These are phyloP conservation scores for Apeira syringaria DNA, from an alignment of 2,888 invertebrate species.

Conservation along the genomic window DNA sequence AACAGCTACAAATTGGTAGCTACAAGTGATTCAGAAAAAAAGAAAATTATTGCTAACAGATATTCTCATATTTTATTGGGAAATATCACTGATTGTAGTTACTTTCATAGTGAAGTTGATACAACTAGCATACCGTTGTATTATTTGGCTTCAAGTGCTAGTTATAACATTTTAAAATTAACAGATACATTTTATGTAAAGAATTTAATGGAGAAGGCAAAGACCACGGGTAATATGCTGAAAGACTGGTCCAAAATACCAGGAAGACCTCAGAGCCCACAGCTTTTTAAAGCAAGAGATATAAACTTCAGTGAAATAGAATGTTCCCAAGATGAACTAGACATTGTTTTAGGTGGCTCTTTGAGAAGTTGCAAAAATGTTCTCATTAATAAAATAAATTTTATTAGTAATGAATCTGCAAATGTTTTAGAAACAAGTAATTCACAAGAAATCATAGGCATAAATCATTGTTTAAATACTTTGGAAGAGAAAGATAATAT, in stretches of 20 bases:
- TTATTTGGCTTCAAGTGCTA: slow-evolving; percentile 50
- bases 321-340: slow-evolving; percentile 62
- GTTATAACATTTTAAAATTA: slow-evolving; percentile 51
- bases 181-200: slow-evolving; percentile 69
- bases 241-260: slow-evolving; percentile 85
- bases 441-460: not conserved
- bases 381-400: slow-evolving; percentile 23
- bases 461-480: too few relatives aligned
- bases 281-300: slow-evolving; percentile 30
- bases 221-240: slow-evolving; percentile 74
- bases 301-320: slow-evolving; percentile 57
- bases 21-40: slow-evolving; percentile 50
- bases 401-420: not conserved
- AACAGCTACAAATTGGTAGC: slow-evolving; percentile 59
- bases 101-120: slow-evolving; percentile 19
- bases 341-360: slow-evolving; percentile 62
- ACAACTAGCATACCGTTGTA: slow-evolving; percentile 35
- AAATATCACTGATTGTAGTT: slow-evolving; percentile 31
- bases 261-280: slow-evolving; percentile 85
- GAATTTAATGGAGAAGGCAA: slow-evolving; percentile 67
- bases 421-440: not conserved
- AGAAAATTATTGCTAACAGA: slow-evolving; percentile 56
- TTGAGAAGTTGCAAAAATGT: slow-evolving; percentile 48
- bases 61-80: slow-evolving; percentile 62
- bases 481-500: slow-evolving; percentile 2